Percentiles rank a stretch among this genome's conserved stretches.
These are phyloP conservation scores for Glossophaga mutica DNA, from an alignment of 2,797 vertebrate species.

Conservation along the genomic window DNA sequence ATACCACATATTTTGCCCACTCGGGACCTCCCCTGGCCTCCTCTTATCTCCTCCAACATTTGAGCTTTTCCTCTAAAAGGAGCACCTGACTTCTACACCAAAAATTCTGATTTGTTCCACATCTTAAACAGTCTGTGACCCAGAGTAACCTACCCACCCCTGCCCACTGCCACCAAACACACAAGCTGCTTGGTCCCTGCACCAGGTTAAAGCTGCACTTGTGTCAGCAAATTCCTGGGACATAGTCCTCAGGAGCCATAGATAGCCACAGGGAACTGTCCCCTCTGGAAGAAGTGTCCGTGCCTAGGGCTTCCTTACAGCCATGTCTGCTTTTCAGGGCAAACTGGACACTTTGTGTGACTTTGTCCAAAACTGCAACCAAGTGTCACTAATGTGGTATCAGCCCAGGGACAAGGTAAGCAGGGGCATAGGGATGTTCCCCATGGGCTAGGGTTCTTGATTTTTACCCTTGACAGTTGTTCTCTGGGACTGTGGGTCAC, in stretches of 20 bases:
- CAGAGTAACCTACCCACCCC: too few relatives aligned
- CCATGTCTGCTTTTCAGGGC: constrained; percentile 79
- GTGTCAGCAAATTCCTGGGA: not conserved
- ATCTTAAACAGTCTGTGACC: not conserved
- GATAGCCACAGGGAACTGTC: not conserved
- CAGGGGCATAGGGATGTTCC: not conserved
- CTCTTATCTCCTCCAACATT: not conserved
- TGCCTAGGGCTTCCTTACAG: not conserved
- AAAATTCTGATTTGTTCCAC: not conserved
- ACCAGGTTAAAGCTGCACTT: too few relatives aligned
- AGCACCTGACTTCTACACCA: not conserved
- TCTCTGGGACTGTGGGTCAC: not conserved
- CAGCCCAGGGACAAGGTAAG: constrained; percentile 90
- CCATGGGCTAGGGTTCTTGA: not conserved
- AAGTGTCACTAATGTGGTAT: constrained; percentile 91
- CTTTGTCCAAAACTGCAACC: constrained; percentile 88
- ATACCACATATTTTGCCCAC: not conserved
- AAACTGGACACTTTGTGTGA: constrained; percentile 90
- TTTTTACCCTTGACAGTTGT: not conserved
- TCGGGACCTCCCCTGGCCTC: not conserved
- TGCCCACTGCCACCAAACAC: not conserved
- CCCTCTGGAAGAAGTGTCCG: too few relatives aligned
- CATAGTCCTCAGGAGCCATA: not conserved
- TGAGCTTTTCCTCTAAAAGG: not conserved
- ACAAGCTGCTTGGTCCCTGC: not conserved